Evolutionary conservation across 2,888 invertebrate species (phyloP), one percentile per base, ranked within the genome.

Genomic region (Pyrocoelia pectoralis): DNA sequence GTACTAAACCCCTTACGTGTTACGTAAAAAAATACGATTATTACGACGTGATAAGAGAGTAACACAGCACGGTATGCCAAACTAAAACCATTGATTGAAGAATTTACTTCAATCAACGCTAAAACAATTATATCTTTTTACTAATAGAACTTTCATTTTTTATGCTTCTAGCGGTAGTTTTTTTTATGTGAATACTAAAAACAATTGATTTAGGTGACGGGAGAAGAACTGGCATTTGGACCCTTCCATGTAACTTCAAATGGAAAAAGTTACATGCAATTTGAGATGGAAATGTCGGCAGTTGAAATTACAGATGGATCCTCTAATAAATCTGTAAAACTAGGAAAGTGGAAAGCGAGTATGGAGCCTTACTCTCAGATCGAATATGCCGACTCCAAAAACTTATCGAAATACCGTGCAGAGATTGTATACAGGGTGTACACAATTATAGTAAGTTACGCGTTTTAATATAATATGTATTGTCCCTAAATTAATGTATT

Each of bases 361-460:
- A 85, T 93, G 18, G 84, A 88, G 62, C 87, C 87, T 6, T 5
- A 24, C 24, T 24, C 24, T 33, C 86, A 87, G 9, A 81, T 95
- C 56, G 82, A 86, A 50, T 86, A 90, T 70, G 85, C 84, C 68
- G 88, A 89, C 79, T 86, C 88, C 46, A 85, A 85, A 69, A 86
- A 86, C 52, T 88, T 92, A 85, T 86, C 84, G 71, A 92, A 90
- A 79, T 89, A 91, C 70, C 90, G 90, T 0, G 93, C 94, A 1
- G 89, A 91, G 72, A 88, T 91, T 24, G 92, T 92, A n/a, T 96
- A 95, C 82, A 86, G 94, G 70, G 88, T 97, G 55, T 92, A 92
- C 51, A 94, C 95, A 0, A 90, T 94, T 18, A 86, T 91, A 84
- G 94, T 94, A 82, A 83, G 86, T 84, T 76, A 18, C 28, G 10